Percentiles rank a stretch among this genome's conserved stretches.
Evolutionary conservation across 2,888 invertebrate species (phyloP).

Genomic region (Eubasilissa splendida): DNA sequence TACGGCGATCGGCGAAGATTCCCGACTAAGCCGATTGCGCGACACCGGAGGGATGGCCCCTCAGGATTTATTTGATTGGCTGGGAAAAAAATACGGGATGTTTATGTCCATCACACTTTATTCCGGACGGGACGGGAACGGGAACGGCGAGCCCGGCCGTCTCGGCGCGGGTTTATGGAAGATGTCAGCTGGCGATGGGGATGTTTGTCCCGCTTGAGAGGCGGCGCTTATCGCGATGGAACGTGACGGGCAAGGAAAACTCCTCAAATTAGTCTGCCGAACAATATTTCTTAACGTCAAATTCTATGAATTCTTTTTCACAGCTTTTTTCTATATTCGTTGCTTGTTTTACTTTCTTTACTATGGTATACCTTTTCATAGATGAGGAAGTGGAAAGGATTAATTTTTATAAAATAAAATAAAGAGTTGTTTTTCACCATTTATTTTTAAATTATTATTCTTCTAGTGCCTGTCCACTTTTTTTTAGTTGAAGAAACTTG

Average conservation of each 20-base stretch:
- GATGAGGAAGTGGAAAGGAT: too few species aligned
- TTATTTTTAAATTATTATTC: too few species aligned
- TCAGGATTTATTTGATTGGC: constrained; percentile 56
- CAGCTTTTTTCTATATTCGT: background rate
- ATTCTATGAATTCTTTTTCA: background rate
- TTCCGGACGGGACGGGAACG: constrained; percentile 24
- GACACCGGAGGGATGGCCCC: constrained; percentile 41
- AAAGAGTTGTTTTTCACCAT: too few species aligned
- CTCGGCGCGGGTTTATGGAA: constrained; percentile 17
- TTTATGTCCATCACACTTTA: constrained; percentile 54
- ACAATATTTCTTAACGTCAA: background rate
- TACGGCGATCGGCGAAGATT: constrained; percentile 45
- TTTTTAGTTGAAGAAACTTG: too few species aligned
- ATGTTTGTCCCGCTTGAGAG: constrained; percentile 29
- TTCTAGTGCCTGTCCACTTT: too few species aligned
- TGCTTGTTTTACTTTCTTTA: too few species aligned
- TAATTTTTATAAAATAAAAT: too few species aligned
- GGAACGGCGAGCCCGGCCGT: constrained; percentile 8
- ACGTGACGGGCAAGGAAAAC: constrained; percentile 17
- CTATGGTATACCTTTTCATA: too few species aligned
- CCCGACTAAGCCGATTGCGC: constrained; percentile 49
- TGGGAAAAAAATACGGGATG: constrained; percentile 45
- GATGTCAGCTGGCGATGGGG: constrained; percentile 27
- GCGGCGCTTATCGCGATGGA: constrained; percentile 34
- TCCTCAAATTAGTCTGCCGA: background rate